phyloP scores from a whole-genome alignment of 2,113 vertebrate genomes.

The Rhinoptilus africanus region DNA sequence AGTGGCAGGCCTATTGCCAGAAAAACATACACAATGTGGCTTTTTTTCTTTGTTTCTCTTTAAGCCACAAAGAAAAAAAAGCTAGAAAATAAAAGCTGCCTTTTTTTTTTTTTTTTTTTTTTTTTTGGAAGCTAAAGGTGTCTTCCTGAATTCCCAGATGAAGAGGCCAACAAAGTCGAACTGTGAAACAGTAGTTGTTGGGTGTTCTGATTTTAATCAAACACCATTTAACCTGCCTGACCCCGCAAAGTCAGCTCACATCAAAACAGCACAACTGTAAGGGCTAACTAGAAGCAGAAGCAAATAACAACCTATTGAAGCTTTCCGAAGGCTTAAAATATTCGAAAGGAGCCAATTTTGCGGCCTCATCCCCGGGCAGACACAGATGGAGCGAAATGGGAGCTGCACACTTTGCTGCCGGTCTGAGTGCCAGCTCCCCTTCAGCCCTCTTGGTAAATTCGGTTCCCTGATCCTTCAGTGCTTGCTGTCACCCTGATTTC shows the following conservation, averaged over 20 bases:
- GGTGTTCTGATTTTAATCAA: slow-evolving; percentile 85
- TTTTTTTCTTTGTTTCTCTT: slow-evolving; percentile 66
- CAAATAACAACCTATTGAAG: neutral
- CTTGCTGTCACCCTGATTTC: neutral
- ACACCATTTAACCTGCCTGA: slow-evolving; percentile 81
- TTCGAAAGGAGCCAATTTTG: neutral
- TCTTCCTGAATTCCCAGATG: slow-evolving; percentile 72
- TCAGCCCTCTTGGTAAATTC: neutral
- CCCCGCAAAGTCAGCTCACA: slow-evolving; percentile 77
- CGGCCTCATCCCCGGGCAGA: neutral
- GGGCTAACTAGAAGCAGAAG: slow-evolving; percentile 39
- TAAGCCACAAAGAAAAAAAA: neutral
- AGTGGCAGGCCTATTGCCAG: slow-evolving; percentile 81
- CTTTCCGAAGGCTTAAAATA: neutral
- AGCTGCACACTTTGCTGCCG: too few relatives aligned
- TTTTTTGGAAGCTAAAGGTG: neutral
- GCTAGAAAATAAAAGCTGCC: neutral
- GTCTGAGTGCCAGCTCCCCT: neutral
- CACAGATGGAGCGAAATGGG: rapidly evolving
- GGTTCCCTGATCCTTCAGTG: neutral
- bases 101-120: neutral
- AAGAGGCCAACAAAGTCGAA: slow-evolving; percentile 30
- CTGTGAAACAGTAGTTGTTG: slow-evolving; percentile 69
- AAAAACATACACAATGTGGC: slow-evolving; percentile 68
- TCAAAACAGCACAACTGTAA: slow-evolving; percentile 16